Percentiles rank a stretch among this genome's conserved stretches.
Evolutionary conservation across 2,113 vertebrate species (phyloP).

Genomic region (Numenius arquata): DNA sequence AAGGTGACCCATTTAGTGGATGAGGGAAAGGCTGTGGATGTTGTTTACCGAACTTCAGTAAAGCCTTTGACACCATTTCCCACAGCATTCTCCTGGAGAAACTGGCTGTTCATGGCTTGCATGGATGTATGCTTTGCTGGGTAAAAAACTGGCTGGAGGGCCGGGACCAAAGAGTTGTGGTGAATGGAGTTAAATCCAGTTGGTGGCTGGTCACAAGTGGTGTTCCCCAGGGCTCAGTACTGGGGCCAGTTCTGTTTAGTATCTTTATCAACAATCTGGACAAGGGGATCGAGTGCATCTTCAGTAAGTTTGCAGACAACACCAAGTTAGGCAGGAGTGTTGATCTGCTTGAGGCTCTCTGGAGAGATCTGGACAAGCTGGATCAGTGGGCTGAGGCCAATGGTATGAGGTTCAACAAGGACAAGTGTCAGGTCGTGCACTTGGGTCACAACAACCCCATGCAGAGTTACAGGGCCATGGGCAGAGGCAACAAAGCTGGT

Average conservation of each 20-base stretch:
- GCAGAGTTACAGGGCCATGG: background rate
- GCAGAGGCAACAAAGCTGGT: background rate
- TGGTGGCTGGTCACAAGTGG: background rate
- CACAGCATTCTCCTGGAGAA: background rate
- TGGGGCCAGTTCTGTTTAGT: background rate
- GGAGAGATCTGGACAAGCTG: background rate
- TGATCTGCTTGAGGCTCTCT: background rate
- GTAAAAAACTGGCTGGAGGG: background rate
- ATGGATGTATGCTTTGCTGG: background rate
- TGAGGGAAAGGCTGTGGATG: background rate
- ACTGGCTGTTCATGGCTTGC: background rate
- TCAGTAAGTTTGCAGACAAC: background rate
- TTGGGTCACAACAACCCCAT: background rate
- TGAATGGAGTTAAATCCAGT: background rate
- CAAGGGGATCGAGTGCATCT: background rate
- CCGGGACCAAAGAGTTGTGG: background rate
- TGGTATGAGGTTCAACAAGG: background rate
- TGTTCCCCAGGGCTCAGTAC: background rate
- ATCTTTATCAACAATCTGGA: background rate
- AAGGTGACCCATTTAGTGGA: background rate
- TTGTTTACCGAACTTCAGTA: background rate
- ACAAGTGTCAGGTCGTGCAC: background rate
- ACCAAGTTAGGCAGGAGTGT: background rate
- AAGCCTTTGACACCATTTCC: background rate
- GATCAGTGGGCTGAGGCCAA: background rate